Conservation (phyloP, 2,797 vertebrate species). For the Spinibarbus caldwelli region DNA sequence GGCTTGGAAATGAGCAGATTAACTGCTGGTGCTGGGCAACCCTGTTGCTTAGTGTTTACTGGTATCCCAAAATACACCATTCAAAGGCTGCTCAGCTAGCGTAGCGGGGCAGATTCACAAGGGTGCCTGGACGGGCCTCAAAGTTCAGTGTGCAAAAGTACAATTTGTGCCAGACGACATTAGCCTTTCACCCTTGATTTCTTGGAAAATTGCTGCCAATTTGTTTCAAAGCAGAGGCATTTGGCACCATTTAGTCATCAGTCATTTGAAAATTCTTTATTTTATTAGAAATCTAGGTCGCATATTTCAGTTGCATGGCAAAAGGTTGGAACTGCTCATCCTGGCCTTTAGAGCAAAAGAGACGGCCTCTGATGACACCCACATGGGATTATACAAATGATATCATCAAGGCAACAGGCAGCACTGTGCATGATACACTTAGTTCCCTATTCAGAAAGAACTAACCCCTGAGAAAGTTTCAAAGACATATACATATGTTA, state of each 20-base stretch:
- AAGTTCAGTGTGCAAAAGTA: conserved; percentile 53
- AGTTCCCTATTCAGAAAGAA: neutral
- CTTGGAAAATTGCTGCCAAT: conserved; percentile 55
- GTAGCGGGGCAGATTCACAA: conserved; percentile 55
- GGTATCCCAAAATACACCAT: conserved; percentile 52
- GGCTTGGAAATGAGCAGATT: conserved; percentile 48
- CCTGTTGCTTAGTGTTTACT: conserved; percentile 38
- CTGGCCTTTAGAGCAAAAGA: neutral
- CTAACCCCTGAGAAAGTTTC: neutral
- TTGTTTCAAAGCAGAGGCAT: conserved; percentile 59
- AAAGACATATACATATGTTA: neutral
- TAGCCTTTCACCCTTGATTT: conserved; percentile 59
- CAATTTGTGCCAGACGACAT: conserved; percentile 57
- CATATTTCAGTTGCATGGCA: conserved; percentile 40
- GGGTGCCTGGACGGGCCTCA: conserved; percentile 57
- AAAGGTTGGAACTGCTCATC: conserved; percentile 25
- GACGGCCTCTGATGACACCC: neutral
- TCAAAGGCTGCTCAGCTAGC: conserved; percentile 54
- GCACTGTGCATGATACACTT: neutral
- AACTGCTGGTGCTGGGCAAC: conserved; percentile 44
- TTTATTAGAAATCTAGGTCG: conserved; percentile 42
- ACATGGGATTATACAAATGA: neutral
- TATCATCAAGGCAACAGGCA: conserved; percentile 3
- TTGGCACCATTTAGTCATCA: conserved; percentile 50
- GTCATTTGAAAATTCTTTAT: conserved; percentile 41